These are phyloP conservation scores for Drosophila falleni DNA, from an alignment of 2,888 invertebrate species.

Conservation along the genomic window DNA sequence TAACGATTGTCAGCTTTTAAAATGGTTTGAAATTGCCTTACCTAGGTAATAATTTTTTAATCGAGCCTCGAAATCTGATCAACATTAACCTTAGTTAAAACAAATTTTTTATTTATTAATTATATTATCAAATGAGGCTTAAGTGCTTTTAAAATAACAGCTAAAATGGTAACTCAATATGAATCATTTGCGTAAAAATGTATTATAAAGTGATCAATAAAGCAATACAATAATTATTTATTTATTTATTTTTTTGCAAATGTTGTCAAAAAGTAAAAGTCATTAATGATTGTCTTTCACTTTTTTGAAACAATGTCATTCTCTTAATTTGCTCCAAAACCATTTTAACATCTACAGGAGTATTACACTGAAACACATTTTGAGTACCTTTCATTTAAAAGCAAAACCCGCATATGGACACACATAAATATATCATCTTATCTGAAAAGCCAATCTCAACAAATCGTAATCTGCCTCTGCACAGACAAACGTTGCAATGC, in stretches of 20 bases:
- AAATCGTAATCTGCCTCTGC: slow-evolving; percentile 66
- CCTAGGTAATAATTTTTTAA: too few species aligned
- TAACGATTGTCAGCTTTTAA: too few species aligned
- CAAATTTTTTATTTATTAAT: too few species aligned
- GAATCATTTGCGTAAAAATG: slow-evolving; percentile 2
- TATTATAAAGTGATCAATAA: neutral
- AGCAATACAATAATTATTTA: slow-evolving; percentile 5
- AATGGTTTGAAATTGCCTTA: too few species aligned
- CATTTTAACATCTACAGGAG: neutral
- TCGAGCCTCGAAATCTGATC: too few species aligned
- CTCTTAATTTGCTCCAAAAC: slow-evolving; percentile 4
- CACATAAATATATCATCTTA: slow-evolving; percentile 39
- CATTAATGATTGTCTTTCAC: slow-evolving; percentile 48
- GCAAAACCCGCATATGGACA: slow-evolving; percentile 3
- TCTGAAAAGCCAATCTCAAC: slow-evolving; percentile 61
- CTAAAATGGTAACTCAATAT: neutral
- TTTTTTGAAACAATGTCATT: slow-evolving; percentile 37
- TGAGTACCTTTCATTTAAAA: slow-evolving; percentile 13
- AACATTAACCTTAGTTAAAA: too few species aligned
- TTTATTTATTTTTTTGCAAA: slow-evolving; percentile 7
- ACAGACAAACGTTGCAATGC: slow-evolving; percentile 13
- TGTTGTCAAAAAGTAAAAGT: slow-evolving; percentile 29
- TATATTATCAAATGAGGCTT: neutral
- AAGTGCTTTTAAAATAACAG: neutral
- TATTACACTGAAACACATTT: slow-evolving; percentile 4